Base-by-base conservation (phyloP, 2,797 vertebrate genomes). In the Rallus crepitans region DNA sequence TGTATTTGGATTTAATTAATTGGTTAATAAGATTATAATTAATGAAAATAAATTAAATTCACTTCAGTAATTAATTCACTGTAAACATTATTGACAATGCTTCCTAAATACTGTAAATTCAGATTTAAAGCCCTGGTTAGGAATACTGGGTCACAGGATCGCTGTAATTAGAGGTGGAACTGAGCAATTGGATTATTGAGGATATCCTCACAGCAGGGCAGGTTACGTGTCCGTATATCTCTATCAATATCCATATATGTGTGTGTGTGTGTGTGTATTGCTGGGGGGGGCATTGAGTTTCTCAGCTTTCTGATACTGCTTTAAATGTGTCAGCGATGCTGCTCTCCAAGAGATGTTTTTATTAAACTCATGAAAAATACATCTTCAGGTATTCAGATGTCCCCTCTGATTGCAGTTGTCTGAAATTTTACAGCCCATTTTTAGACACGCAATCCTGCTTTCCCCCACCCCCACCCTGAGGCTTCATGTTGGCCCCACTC, bases 41-140 rank as follows among this genome's bases (percentile, higher is more conserved):
- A 98, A 97, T 93, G 97, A 97, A 97, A 97, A 98, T 96, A 98
- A 98, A 98, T 98, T 96, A 95, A 98, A 98, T 98, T 97, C 87
- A 92, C 96, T 96, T 81, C 81, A 37, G 97, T 97, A 95, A 97
- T 98, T 97, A 97, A 97, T 96, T 96, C 97, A 94, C 96, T 97
- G 96, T 96, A 97, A 98, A 97, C 97, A 89, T 96, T 80, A 76
- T 97, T 97, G 98, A 94, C 91, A 97, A 88, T 9, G 4, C 89
- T 97, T 96, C 94, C 94, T 94, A 92, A 97, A 89, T 94, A 85
- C 82, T 92, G 91, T 87, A 94, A 93, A 90, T 30, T 90, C 80
- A 6, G 55, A 61, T 94, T 72, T 78, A 65, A 90, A 94, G 83
- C 33, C 40, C 57, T 35, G n/a, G 35, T 68, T 79, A 31, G 90